Percentiles rank a stretch among this genome's conserved stretches.
These are phyloP conservation scores for Hetaerina americana DNA, from an alignment of 1,140 invertebrate genomes.

Conservation along the genomic window DNA sequence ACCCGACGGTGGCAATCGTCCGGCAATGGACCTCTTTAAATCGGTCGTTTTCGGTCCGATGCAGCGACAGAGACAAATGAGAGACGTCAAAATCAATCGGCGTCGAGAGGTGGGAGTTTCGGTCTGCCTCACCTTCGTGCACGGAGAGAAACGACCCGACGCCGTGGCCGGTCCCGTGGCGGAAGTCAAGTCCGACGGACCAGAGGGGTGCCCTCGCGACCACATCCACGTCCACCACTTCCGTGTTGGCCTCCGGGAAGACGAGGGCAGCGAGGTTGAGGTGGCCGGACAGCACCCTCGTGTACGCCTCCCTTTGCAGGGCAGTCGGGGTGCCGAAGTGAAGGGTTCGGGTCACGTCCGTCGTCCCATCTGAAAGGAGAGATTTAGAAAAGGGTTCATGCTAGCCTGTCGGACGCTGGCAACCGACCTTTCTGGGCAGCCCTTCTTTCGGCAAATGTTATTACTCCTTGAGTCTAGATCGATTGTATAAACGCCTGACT, in stretches of 20 bases:
- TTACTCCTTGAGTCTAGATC: too few relatives aligned
- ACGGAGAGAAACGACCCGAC: slow-evolving; percentile 75
- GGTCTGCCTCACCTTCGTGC: slow-evolving; percentile 53
- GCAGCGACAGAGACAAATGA: too few relatives aligned
- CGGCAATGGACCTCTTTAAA: too few relatives aligned
- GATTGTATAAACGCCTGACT: too few relatives aligned
- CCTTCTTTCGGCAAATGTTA: too few relatives aligned
- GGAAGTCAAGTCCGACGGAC: slow-evolving; percentile 65
- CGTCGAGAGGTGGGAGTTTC: too few relatives aligned
- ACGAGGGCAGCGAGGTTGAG: slow-evolving; percentile 55
- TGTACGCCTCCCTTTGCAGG: slow-evolving; percentile 70
- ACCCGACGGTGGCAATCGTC: too few relatives aligned
- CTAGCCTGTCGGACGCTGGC: too few relatives aligned
- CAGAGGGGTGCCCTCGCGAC: slow-evolving; percentile 67
- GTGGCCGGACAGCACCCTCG: slow-evolving; percentile 75
- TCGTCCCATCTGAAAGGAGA: slow-evolving; percentile 64
- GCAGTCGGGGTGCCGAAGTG: slow-evolving; percentile 69
- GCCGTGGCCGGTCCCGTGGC: slow-evolving; percentile 80
- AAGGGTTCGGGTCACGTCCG: slow-evolving; percentile 82
- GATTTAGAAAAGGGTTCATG: too few relatives aligned
- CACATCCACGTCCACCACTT: slow-evolving; percentile 53
- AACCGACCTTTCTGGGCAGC: too few relatives aligned
- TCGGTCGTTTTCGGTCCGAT: too few relatives aligned
- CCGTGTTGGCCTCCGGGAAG: slow-evolving; percentile 47
- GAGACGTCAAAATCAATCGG: too few relatives aligned